Conservation (phyloP, 2,888 invertebrate genomes). For the Ceramica pisi region DNA sequence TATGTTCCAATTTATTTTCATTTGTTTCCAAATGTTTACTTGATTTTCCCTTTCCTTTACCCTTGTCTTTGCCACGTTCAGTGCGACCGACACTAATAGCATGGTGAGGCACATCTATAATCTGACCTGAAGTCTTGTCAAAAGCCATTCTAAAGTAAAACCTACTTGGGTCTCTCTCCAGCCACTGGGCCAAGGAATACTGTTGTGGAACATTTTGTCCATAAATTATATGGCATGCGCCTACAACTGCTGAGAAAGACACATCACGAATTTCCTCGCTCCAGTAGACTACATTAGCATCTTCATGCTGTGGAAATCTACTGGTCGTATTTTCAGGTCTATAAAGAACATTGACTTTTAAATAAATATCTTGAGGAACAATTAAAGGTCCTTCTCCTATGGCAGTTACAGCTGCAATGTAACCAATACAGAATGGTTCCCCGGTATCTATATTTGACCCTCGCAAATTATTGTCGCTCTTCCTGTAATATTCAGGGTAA, state of each 20-base stretch:
- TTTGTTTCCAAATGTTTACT: constrained; percentile 77
- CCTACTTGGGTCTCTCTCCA: constrained; percentile 91
- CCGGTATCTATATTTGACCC: constrained; percentile 94
- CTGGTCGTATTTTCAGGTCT: constrained; percentile 94
- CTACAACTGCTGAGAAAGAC: constrained; percentile 91
- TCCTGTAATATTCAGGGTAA: constrained; percentile 95
- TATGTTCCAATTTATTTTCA: constrained; percentile 73
- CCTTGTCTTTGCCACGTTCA: constrained; percentile 92
- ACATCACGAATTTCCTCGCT: constrained; percentile 93
- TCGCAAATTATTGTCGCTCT: constrained; percentile 92
- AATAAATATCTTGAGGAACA: constrained; percentile 91
- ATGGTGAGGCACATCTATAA: constrained; percentile 91
- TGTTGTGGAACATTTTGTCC: constrained; percentile 91
- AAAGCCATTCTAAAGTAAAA: constrained; percentile 95
- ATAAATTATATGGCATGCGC: constrained; percentile 93
- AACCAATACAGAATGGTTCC: constrained; percentile 94
- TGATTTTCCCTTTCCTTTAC: constrained; percentile 93
- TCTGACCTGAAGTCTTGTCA: constrained; percentile 88
- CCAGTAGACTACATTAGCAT: constrained; percentile 95
- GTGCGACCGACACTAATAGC: constrained; percentile 91
- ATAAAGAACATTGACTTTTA: constrained; percentile 93
- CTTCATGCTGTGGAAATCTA: constrained; percentile 91
- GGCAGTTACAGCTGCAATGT: constrained; percentile 92
- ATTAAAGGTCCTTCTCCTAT: constrained; percentile 88
- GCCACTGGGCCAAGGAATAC: constrained; percentile 90